These are phyloP conservation scores for Sesia bembeciformis DNA, from an alignment of 2,888 invertebrate species.

Conservation along the genomic window DNA sequence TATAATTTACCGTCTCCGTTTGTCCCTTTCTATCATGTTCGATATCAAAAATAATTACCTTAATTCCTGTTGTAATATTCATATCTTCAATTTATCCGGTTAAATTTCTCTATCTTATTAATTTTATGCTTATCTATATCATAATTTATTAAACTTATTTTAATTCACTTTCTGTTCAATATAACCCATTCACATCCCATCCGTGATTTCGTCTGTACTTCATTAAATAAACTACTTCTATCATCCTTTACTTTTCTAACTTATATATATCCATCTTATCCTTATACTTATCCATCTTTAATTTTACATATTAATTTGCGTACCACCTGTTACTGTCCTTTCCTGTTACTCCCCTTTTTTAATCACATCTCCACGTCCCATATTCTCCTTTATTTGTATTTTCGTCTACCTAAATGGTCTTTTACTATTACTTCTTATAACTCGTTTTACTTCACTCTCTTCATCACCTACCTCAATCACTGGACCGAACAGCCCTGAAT, in stretches of 20 bases:
- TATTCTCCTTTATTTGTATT: not conserved
- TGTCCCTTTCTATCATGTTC: not conserved
- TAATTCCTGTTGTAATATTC: slow-evolving; percentile 5
- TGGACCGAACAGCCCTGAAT: slow-evolving; percentile 55
- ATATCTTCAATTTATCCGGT: slow-evolving; percentile 2
- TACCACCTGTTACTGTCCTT: too few relatives aligned
- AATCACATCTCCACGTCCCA: not conserved
- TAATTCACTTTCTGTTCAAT: too few relatives aligned
- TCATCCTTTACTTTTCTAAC: too few relatives aligned
- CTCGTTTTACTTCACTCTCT: not conserved
- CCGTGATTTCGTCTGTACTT: too few relatives aligned
- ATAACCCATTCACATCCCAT: too few relatives aligned
- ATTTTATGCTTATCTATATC: not conserved
- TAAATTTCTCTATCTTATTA: not conserved
- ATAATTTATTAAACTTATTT: not conserved
- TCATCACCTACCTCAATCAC: slow-evolving; percentile 1
- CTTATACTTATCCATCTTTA: too few relatives aligned
- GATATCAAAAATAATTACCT: slow-evolving; percentile 3
- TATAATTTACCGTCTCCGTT: slow-evolving; percentile 9
- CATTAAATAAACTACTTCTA: too few relatives aligned
- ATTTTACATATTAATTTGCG: too few relatives aligned
- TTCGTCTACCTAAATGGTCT: not conserved
- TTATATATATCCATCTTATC: too few relatives aligned
- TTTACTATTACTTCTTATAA: not conserved
- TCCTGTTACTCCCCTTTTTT: not conserved